phyloP scores from a whole-genome alignment of 2,888 invertebrate genomes.

The Xestia c-nigrum region DNA sequence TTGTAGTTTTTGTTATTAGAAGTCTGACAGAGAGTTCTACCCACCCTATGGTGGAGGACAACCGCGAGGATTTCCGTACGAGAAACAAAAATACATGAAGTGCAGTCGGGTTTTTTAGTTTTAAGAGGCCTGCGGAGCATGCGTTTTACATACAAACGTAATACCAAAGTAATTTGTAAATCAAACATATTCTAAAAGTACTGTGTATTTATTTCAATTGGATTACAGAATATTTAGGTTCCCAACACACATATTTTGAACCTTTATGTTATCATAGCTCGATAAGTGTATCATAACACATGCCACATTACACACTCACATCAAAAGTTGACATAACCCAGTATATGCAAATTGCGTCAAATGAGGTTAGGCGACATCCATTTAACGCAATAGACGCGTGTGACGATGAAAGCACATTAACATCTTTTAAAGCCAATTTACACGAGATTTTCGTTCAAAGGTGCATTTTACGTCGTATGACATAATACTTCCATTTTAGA shows the following conservation, averaged over 20 bases:
- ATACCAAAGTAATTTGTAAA: no score
- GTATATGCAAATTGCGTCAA: conserved; percentile 30
- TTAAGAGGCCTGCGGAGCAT: no score
- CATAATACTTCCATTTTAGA: not conserved
- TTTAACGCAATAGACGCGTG: conserved; percentile 29
- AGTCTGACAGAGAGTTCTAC: not conserved
- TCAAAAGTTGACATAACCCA: conserved; percentile 20
- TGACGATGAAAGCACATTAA: conserved; percentile 19
- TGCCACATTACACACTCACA: not conserved
- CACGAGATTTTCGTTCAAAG: not conserved
- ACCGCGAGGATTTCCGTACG: not conserved
- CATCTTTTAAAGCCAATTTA: conserved; percentile 10
- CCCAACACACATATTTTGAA: no score
- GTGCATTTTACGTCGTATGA: not conserved
- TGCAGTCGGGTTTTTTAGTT: no score
- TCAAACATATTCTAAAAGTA: no score
- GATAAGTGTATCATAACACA: not conserved
- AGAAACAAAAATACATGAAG: no score
- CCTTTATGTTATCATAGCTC: no score
- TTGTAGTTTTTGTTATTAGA: not conserved
- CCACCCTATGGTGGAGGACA: not conserved
- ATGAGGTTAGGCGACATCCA: conserved; percentile 29
- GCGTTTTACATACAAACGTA: no score
- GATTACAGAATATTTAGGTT: no score
- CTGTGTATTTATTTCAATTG: no score